These are phyloP conservation scores for Myoxocephalus aenaeus DNA, from an alignment of 2,797 vertebrate genomes.

Conservation along the genomic window DNA sequence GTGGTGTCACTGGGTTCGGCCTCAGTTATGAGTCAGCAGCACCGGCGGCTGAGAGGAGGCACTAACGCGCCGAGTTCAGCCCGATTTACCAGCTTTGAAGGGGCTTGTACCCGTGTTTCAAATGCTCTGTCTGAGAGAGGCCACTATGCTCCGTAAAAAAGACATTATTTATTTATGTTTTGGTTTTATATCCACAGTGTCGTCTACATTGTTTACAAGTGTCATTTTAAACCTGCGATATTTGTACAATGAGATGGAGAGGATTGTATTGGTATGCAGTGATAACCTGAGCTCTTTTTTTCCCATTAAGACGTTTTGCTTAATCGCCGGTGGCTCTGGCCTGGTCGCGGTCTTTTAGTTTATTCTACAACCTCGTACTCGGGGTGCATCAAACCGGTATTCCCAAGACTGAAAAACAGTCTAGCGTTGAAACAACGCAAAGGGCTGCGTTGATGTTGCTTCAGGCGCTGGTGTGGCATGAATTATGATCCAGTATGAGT, in stretches of 20 bases:
- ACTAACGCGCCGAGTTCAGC: constrained; percentile 45
- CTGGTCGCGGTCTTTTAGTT: background rate
- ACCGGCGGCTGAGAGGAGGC: constrained; percentile 64
- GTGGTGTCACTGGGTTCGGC: constrained; percentile 59
- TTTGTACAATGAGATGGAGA: background rate
- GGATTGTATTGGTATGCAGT: background rate
- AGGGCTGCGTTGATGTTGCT: background rate
- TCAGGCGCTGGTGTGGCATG: background rate
- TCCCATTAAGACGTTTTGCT: background rate
- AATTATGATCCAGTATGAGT: background rate
- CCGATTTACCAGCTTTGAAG: constrained; percentile 31
- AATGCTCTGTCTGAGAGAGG: constrained; percentile 8
- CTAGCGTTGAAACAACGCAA: too few relatives aligned
- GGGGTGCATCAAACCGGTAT: background rate
- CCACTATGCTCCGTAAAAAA: too few relatives aligned
- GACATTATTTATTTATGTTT: background rate
- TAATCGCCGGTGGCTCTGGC: background rate
- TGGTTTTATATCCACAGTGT: background rate
- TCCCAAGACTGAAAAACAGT: background rate
- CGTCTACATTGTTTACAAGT: background rate
- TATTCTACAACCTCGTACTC: background rate
- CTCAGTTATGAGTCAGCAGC: constrained; percentile 82
- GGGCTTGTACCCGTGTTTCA: constrained; percentile 21
- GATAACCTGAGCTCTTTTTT: background rate
- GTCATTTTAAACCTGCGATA: background rate